These are phyloP conservation scores for Protophormia terraenovae DNA, from an alignment of 2,888 invertebrate species.

Conservation along the genomic window DNA sequence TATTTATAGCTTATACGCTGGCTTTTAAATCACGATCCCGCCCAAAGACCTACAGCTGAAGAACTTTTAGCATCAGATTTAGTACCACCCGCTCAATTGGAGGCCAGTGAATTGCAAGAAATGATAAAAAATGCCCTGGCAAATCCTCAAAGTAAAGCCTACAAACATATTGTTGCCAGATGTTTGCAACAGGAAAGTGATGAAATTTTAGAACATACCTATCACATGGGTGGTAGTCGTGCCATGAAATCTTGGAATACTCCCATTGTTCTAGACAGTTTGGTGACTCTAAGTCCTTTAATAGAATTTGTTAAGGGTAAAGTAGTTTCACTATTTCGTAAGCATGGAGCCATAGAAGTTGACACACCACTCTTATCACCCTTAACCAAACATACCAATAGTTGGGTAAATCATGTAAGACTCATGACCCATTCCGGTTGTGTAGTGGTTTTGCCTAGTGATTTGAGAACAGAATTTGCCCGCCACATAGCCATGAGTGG, in stretches of 20 bases:
- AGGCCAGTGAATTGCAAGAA: conserved; percentile 92
- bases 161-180: conserved; percentile 85
- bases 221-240: conserved; percentile 84
- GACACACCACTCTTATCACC: conserved; percentile 92
- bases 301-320: conserved; percentile 81
- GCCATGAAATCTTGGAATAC: conserved; percentile 78
- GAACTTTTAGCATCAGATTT: conserved; percentile 91
- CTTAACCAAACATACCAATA: conserved; percentile 82
- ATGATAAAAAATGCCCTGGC: conserved; percentile 90
- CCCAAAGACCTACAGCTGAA: conserved; percentile 90
- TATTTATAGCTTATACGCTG: conserved; percentile 83
- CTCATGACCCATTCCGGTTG: conserved; percentile 94
- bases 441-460: conserved; percentile 92
- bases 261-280: conserved; percentile 78
- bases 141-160: conserved; percentile 90
- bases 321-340: conserved; percentile 85
- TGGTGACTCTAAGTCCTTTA: conserved; percentile 79
- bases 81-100: conserved; percentile 92
- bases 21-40: conserved; percentile 93
- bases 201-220: conserved; percentile 86
- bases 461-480: conserved; percentile 91
- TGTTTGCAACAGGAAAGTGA: conserved; percentile 81
- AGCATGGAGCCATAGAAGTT: conserved; percentile 90
- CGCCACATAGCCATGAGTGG: conserved; percentile 91
- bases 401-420: conserved; percentile 83